Percentiles rank a stretch among this genome's conserved stretches.
phyloP scores from a whole-genome alignment of 2,797 vertebrate genomes.

The Sciaenops ocellatus region DNA sequence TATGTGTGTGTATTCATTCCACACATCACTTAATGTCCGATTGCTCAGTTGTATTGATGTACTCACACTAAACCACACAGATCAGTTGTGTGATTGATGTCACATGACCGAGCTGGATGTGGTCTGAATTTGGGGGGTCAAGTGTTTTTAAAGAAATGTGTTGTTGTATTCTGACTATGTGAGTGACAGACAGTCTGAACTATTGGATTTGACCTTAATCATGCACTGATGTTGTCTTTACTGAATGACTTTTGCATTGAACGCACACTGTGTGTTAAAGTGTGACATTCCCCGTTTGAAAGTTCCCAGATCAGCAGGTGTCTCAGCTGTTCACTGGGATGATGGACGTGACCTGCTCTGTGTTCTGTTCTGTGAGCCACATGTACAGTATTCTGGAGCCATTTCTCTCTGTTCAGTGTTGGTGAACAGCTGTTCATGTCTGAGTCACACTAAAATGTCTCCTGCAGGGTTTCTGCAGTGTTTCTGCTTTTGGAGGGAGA shows the following conservation, averaged over 20 bases:
- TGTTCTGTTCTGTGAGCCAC: slow-evolving; percentile 1
- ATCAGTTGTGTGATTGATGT: too few species aligned
- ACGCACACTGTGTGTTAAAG: neutral
- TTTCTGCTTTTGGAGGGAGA: slow-evolving; percentile 30
- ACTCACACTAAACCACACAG: too few species aligned
- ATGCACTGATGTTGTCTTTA: slow-evolving; percentile 18
- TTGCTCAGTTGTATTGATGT: too few species aligned
- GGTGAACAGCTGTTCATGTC: slow-evolving; percentile 15
- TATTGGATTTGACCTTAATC: neutral
- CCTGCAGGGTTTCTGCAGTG: neutral
- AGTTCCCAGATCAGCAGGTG: neutral
- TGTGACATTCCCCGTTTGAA: slow-evolving; percentile 6
- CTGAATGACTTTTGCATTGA: slow-evolving; percentile 2
- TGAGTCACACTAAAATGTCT: slow-evolving; percentile 23
- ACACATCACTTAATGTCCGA: too few species aligned
- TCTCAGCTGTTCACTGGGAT: slow-evolving; percentile 4
- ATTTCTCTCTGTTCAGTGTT: slow-evolving; percentile 10
- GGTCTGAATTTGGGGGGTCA: too few species aligned
- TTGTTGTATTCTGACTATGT: neutral
- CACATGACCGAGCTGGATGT: too few species aligned
- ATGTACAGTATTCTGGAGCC: neutral
- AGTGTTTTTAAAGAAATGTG: neutral
- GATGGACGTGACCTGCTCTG: neutral
- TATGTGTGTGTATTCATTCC: too few species aligned
- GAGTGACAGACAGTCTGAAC: slow-evolving; percentile 5